A percentile compares a stretch with the other conserved stretches of the same genome.
Conservation (phyloP, 2,113 vertebrate species). For the Colossoma macropomum region DNA sequence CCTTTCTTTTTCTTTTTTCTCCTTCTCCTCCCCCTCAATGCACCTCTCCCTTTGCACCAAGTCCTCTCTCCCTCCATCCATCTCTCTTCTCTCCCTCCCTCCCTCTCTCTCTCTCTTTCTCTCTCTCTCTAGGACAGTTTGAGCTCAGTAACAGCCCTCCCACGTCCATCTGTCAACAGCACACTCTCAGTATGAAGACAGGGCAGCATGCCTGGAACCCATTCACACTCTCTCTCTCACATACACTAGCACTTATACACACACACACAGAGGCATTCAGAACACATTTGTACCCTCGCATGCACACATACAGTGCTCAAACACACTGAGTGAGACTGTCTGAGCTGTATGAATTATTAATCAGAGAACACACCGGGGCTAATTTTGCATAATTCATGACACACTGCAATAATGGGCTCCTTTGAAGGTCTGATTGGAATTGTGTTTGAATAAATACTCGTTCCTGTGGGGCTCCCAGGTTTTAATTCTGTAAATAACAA, state of each 20-base stretch:
- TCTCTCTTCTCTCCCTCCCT: slow-evolving; percentile 41
- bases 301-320: slow-evolving; percentile 44
- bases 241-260: slow-evolving; percentile 45
- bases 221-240: slow-evolving; percentile 55
- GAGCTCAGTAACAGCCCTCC: slow-evolving; percentile 76
- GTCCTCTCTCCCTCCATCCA: slow-evolving; percentile 52
- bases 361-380: slow-evolving; percentile 74
- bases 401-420: slow-evolving; percentile 57
- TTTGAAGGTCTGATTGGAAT: slow-evolving; percentile 51
- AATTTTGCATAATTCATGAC: slow-evolving; percentile 73
- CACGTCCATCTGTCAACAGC: slow-evolving; percentile 80
- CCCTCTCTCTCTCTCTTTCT: slow-evolving; percentile 30
- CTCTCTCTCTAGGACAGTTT: slow-evolving; percentile 71
- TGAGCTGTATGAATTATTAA: slow-evolving; percentile 79
- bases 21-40: background rate
- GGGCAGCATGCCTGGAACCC: slow-evolving; percentile 40
- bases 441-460: slow-evolving; percentile 47
- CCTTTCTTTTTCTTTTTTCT: background rate
- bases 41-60: background rate
- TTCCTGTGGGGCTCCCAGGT: slow-evolving; percentile 3
- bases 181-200: slow-evolving; percentile 67
- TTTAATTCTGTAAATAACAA: slow-evolving; percentile 48
- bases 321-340: slow-evolving; percentile 71
- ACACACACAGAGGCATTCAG: slow-evolving; percentile 31
- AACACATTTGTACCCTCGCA: slow-evolving; percentile 50